These are phyloP conservation scores for Patella ulyssiponensis DNA, from an alignment of 2,888 invertebrate genomes.

Conservation along the genomic window DNA sequence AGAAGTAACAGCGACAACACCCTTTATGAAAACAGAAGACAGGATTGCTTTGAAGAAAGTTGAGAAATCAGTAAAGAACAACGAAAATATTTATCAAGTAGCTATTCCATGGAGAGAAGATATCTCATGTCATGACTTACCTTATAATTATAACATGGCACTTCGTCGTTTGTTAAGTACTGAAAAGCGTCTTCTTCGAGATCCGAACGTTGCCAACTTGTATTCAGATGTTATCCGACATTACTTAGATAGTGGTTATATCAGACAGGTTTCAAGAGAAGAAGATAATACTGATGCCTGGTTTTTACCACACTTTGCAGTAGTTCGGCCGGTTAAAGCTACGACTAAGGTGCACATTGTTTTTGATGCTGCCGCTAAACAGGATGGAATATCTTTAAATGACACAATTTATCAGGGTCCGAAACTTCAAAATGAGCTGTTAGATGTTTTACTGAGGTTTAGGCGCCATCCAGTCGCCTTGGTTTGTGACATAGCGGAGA, in stretches of 20 bases:
- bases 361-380: neutral
- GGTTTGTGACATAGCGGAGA: neutral
- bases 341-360: neutral
- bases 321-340: neutral
- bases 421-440: neutral
- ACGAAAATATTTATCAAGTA: neutral
- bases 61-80: too few relatives aligned
- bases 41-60: too few relatives aligned
- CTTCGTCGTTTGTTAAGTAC: neutral
- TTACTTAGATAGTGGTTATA: neutral
- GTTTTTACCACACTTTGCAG: conserved; percentile 8
- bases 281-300: neutral
- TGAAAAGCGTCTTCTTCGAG: neutral
- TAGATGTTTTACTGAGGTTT: neutral
- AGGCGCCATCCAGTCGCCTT: neutral
- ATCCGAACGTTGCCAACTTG: neutral
- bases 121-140: neutral
- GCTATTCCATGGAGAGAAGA: neutral
- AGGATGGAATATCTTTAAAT: neutral
- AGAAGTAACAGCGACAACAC: too few relatives aligned
- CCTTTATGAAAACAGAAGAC: too few relatives aligned
- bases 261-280: neutral
- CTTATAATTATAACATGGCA: conserved; percentile 3
- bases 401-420: neutral
- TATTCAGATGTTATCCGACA: neutral